Percentiles rank a stretch among this genome's conserved stretches.
These are phyloP conservation scores for Platyscapa corneri DNA, from an alignment of 1,140 invertebrate genomes.

Conservation along the genomic window DNA sequence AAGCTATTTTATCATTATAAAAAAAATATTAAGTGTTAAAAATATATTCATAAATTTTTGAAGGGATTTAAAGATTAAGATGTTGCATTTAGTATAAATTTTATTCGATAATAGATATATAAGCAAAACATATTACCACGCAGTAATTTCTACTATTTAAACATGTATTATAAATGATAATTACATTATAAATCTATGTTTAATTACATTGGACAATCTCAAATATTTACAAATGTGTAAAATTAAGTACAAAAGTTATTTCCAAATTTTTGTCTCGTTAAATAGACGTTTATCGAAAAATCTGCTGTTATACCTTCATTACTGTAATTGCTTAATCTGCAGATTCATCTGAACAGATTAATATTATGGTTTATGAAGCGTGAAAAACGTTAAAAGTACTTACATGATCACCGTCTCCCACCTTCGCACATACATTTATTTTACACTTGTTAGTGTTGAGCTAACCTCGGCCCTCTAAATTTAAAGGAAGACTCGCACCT, in stretches of 20 bases:
- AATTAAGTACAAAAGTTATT: neutral
- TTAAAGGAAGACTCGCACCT: neutral
- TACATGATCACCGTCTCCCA: neutral
- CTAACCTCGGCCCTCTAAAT: neutral
- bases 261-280: neutral
- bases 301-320: neutral
- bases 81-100: too few relatives aligned
- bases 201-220: neutral
- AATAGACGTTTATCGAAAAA: slow-evolving; percentile 27
- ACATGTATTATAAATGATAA: too few relatives aligned
- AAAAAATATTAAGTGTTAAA: too few relatives aligned
- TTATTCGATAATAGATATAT: neutral
- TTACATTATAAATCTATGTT: neutral
- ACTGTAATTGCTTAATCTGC: slow-evolving; percentile 27
- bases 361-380: slow-evolving; percentile 36
- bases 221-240: neutral
- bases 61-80: too few relatives aligned
- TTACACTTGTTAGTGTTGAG: neutral
- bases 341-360: slow-evolving; percentile 29
- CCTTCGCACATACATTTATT: neutral
- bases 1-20: too few relatives aligned
- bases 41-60: too few relatives aligned
- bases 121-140: neutral
- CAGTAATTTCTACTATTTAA: neutral
- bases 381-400: slow-evolving; percentile 33